phyloP scores from a whole-genome alignment of 2,888 invertebrate genomes.

The Lottia gigantea region DNA sequence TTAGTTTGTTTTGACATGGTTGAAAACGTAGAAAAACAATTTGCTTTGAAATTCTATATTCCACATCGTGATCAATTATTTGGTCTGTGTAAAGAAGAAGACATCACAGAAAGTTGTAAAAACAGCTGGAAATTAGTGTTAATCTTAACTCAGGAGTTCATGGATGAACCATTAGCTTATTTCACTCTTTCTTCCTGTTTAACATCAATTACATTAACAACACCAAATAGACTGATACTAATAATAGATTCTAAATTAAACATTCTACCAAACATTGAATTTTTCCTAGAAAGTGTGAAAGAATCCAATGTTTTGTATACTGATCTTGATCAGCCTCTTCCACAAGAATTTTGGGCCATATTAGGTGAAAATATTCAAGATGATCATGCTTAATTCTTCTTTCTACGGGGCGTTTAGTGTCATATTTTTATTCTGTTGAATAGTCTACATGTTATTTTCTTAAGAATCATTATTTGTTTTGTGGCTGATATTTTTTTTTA shows the following conservation, averaged over 20 bases:
- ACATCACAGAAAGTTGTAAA: neutral
- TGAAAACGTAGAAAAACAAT: neutral
- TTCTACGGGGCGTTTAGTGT: too few species aligned
- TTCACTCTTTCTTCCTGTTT: neutral
- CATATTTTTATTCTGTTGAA: too few species aligned
- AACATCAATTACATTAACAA: neutral
- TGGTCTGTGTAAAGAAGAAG: neutral
- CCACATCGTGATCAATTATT: neutral
- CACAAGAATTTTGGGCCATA: too few species aligned
- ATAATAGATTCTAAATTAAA: neutral
- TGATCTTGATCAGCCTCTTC: neutral
- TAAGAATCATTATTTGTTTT: too few species aligned
- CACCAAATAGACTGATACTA: neutral
- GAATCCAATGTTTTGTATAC: neutral
- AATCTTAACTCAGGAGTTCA: neutral
- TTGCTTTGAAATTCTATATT: neutral
- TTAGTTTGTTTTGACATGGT: neutral
- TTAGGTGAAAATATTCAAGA: too few species aligned
- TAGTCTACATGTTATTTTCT: too few species aligned
- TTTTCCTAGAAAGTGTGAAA: neutral
- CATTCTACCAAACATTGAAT: neutral
- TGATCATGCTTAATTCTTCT: too few species aligned
- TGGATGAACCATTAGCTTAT: neutral
- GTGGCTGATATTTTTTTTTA: too few species aligned
- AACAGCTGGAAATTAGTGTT: slow-evolving; percentile 1